These are phyloP conservation scores for Pituophis catenifer DNA, from an alignment of 2,113 vertebrate genomes.

Conservation along the genomic window DNA sequence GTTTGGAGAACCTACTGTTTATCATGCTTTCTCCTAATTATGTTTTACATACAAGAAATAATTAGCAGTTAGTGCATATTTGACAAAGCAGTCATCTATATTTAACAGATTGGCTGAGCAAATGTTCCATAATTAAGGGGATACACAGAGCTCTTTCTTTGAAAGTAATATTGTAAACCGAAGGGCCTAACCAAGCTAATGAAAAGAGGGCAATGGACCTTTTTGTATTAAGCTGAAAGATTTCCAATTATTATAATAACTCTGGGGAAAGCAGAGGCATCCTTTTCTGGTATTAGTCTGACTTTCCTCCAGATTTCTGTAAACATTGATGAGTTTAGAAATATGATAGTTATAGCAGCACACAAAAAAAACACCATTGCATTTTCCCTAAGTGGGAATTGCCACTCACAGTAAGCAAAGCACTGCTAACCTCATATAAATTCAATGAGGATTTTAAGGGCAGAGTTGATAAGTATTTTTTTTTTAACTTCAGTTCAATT, in stretches of 20 bases:
- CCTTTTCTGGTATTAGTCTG: neutral
- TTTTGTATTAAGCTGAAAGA: slow-evolving; percentile 3
- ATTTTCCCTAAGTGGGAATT: neutral
- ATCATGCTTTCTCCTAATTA: neutral
- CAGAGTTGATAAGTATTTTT: neutral
- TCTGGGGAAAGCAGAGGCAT: neutral
- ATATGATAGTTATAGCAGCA: neutral
- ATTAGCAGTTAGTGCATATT: slow-evolving; percentile 9
- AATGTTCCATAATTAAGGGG: slow-evolving; percentile 6
- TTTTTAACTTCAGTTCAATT: no score
- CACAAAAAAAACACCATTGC: neutral
- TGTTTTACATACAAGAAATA: slow-evolving; percentile 15
- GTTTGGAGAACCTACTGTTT: neutral
- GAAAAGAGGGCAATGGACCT: neutral
- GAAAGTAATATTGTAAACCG: neutral
- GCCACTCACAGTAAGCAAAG: neutral
- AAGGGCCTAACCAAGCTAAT: neutral
- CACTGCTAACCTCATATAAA: neutral
- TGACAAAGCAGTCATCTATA: slow-evolving; percentile 1
- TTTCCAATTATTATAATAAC: neutral
- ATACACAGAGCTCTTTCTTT: slow-evolving; percentile 1
- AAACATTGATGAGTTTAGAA: neutral
- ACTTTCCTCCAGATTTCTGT: neutral
- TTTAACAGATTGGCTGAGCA: slow-evolving; percentile 14
- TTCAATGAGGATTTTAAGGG: neutral